phyloP scores from a whole-genome alignment of 2,113 vertebrate genomes.

The Phyllostomus hastatus region DNA sequence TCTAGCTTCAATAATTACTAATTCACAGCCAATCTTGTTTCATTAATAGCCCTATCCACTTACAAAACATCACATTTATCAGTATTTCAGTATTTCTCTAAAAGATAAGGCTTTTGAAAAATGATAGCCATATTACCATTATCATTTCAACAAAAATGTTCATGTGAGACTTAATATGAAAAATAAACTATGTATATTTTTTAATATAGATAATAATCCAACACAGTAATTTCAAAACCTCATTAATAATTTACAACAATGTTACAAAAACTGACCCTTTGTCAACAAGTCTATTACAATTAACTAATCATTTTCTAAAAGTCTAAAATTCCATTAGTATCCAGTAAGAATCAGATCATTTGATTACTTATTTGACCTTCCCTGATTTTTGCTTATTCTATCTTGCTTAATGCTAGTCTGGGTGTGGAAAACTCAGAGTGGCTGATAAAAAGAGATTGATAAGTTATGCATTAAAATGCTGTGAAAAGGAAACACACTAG shows the following conservation, averaged over 20 bases:
- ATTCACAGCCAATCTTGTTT: background rate
- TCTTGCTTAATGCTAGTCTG: slow-evolving; percentile 66
- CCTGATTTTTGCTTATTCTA: slow-evolving; percentile 76
- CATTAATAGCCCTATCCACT: background rate
- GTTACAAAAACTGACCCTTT: slow-evolving; percentile 60
- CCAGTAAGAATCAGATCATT: slow-evolving; percentile 77
- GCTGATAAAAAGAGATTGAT: slow-evolving; percentile 77
- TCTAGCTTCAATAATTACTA: background rate
- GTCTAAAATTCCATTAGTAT: slow-evolving; percentile 67
- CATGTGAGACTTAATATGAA: slow-evolving; percentile 8
- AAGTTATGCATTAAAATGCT: slow-evolving; percentile 75
- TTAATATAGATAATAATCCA: slow-evolving; percentile 11
- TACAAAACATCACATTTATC: slow-evolving; percentile 1
- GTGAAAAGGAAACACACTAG: slow-evolving; percentile 74
- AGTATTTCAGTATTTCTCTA: background rate
- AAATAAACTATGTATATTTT: slow-evolving; percentile 11
- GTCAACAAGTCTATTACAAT: slow-evolving; percentile 73
- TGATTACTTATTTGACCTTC: slow-evolving; percentile 78
- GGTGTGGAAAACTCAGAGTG: slow-evolving; percentile 76
- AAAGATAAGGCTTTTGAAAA: background rate
- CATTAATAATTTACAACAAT: slow-evolving; percentile 35
- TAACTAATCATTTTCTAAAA: slow-evolving; percentile 67
- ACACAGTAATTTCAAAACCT: slow-evolving; percentile 6
- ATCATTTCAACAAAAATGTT: slow-evolving; percentile 12
- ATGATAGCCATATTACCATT: background rate